Base-by-base conservation (phyloP, 2,888 invertebrate species). In the Drosophila aldrichi region DNA sequence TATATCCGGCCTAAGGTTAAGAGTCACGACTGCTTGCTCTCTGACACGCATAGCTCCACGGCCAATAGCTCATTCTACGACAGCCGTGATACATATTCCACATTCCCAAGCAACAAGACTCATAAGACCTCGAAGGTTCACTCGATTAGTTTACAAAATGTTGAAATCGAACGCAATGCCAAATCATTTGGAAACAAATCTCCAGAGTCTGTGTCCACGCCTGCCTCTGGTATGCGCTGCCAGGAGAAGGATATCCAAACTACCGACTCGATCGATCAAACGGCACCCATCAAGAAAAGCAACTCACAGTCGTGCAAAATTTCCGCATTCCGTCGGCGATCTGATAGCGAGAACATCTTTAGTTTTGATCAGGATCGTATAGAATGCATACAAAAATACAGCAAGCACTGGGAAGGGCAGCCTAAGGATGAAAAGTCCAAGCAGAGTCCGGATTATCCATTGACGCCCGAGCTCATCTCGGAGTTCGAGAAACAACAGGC, bases 301-400 rank as follows among this genome's bases (percentile, higher is more conserved):
- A 91, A 91, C 40, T 91, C 91, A 0, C 92, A 93, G 40, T 91
- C 89, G 0, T 91, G 92, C 25, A 93, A 92, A 77, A 91, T 92
- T n/a, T 89, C 90, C 0, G 90, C 91, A 1, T 95, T 94, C 82
- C 95, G 95, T 25, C 95, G 96, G 7, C 94, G 95, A 18, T 96
- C 96, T 49, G 96, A 96, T n/a, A 95, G 92, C 70, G 94, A 95
- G 72, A 94, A 96, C 77, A 95, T 96, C 8, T 96, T 96, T 85
- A 96, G 96, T 91, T 96, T 96, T 81, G 96, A 96, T 88, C 96
- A 96, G 90, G 96, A 96, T 77, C 95, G 95, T 86, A 96, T 96
- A 68, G 96, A 96, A 88, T 96, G 95, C 3, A 91, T 96, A 51
- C 95, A 95, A 56, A 95, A 95, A 72, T 93, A 92, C 76, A 89